Evolutionary conservation across 2,113 vertebrate genomes (phyloP).

Genomic region (Ceuthmochares aereus): DNA sequence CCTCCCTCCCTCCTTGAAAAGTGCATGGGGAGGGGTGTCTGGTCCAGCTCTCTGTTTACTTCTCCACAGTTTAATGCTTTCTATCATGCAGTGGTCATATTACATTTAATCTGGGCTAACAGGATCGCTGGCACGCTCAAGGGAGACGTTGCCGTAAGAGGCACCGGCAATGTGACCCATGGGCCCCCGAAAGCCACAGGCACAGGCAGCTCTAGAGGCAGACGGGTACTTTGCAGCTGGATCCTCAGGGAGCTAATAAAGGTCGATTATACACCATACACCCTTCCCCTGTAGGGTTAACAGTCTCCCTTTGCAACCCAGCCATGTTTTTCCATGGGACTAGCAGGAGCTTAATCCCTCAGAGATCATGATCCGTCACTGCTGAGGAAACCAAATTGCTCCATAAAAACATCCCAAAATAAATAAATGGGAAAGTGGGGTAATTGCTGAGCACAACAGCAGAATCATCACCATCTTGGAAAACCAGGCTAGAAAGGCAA

Average conservation of each 20-base stretch:
- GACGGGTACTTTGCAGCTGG: background rate
- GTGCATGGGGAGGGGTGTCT: background rate
- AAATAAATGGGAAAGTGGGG: background rate
- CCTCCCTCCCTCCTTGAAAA: background rate
- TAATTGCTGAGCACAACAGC: background rate
- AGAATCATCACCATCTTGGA: background rate
- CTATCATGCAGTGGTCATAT: background rate
- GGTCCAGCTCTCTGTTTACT: background rate
- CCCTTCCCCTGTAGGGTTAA: background rate
- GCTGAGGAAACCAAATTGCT: background rate
- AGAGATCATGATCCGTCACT: background rate
- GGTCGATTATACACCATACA: fast-evolving
- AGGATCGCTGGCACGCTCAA: background rate
- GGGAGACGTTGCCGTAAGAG: background rate
- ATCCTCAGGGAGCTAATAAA: background rate
- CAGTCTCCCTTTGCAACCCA: background rate
- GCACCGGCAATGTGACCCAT: background rate
- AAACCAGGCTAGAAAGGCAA: background rate
- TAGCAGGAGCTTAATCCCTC: background rate
- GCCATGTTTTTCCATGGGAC: background rate
- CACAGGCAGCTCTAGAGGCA: background rate
- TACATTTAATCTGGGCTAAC: background rate
- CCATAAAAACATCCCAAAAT: background rate
- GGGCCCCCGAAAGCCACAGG: background rate
- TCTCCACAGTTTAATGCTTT: background rate